Base-by-base conservation (phyloP, 2,797 vertebrate species). In the Eulemur albifrons region DNA sequence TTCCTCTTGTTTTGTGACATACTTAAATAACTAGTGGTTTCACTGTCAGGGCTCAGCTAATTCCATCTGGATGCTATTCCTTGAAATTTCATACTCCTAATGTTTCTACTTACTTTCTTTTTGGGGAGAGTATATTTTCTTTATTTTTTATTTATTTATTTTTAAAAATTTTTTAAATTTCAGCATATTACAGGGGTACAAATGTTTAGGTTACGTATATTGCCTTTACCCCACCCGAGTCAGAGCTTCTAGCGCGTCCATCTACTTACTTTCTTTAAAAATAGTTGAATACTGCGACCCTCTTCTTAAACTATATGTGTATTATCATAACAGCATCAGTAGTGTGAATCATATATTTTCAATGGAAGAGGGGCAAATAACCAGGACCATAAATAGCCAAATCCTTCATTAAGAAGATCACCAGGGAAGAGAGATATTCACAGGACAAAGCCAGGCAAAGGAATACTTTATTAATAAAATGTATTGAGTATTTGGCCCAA, bases 391-490 rank as follows among this genome's bases (percentile, higher is more conserved):
- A 69, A 90, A 32, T 63, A 85, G 77, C 40, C n/a, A 95, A 5
- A 38, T 73, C 40, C 6, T 94, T 69, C 57, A 38, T 57, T 65
- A 75, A 1, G 43, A 76, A 45, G 52, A 40, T 94, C 79, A 67
- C 63, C n/a, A n/a, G 72, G 70, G 80, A 79, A 61, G 38, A 92
- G 77, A 95, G 91, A 52, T 45, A 27, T n/a, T 88, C 14, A 43
- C 4, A 93, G n/a, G 69, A 84, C n/a, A 79, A 73, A 95, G n/a
- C 50, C 87, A 95, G 90, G 76, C 50, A 73, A 70, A 77, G 67
- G 67, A 76, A 59, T 27, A 25, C 72, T 94, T 94, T 40, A 27
- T 59, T 25, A 59, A 59, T 59, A 72, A 76, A 85, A 35, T 32
- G 12, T 27, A 67, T 23, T 14, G 20, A 79, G 21, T 72, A 52